phyloP scores from a whole-genome alignment of 1,140 invertebrate genomes.

The Drosophila ficusphila region DNA sequence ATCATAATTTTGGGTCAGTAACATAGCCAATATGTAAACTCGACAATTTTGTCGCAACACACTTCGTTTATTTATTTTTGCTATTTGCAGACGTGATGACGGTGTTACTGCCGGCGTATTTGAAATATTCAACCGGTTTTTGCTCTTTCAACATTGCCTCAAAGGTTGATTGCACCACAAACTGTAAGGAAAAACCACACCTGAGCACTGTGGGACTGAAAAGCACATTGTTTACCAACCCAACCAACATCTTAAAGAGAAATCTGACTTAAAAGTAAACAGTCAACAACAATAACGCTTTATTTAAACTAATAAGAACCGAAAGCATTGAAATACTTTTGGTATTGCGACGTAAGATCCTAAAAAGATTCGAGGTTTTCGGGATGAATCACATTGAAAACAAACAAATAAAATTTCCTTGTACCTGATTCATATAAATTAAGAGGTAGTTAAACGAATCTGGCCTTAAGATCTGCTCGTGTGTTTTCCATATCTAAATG shows the following conservation, averaged over 20 bases:
- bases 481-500: no score
- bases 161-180: conserved; percentile 54
- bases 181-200: conserved; percentile 48
- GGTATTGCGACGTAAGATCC: not conserved
- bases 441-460: no score
- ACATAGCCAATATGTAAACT: conserved; percentile 19
- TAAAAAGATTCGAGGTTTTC: no score
- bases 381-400: not conserved
- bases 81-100: conserved; percentile 44
- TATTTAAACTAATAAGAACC: no score
- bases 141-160: conserved; percentile 35
- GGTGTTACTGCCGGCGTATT: conserved; percentile 24
- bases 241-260: no score
- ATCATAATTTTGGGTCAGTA: conserved; percentile 23
- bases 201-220: conserved; percentile 22
- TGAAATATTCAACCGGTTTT: conserved; percentile 52
- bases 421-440: no score
- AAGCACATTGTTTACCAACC: not conserved
- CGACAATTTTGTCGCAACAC: conserved; percentile 17
- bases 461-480: no score
- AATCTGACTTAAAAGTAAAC: no score
- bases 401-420: not conserved
- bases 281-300: no score
- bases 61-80: conserved; percentile 31
- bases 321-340: no score